phyloP scores from a whole-genome alignment of 2,888 invertebrate genomes.

The Chrysodeixis includens region DNA sequence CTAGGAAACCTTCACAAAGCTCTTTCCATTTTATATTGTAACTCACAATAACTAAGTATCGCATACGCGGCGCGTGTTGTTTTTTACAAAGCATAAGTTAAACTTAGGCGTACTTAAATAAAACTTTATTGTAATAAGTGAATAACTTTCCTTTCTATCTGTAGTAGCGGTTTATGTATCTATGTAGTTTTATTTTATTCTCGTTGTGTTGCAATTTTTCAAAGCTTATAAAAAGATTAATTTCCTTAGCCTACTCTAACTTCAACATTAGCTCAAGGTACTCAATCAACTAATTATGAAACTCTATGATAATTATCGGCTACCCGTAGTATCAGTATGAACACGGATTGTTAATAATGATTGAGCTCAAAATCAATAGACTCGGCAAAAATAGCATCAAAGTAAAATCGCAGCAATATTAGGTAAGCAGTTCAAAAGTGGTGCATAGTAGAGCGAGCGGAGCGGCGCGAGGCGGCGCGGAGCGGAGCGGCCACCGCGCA shows the following conservation, averaged over 20 bases:
- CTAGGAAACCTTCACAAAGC: not conserved
- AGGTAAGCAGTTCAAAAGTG: slow-evolving; percentile 83
- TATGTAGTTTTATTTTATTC: too few species aligned
- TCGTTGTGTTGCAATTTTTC: too few species aligned
- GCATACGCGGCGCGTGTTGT: not conserved
- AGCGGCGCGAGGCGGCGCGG: slow-evolving; percentile 56
- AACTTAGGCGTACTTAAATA: too few species aligned
- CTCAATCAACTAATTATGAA: not conserved
- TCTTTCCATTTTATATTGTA: not conserved
- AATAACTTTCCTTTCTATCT: too few species aligned
- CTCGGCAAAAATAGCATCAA: slow-evolving; percentile 62
- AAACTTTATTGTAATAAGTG: not conserved
- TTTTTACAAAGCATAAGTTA: not conserved
- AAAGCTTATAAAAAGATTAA: too few species aligned
- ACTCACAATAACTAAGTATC: not conserved
- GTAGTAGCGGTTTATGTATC: too few species aligned
- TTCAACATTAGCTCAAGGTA: not conserved
- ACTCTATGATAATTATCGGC: not conserved
- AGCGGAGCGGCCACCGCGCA: slow-evolving; percentile 71
- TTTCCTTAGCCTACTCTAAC: too few species aligned
- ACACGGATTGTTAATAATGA: slow-evolving; percentile 15
- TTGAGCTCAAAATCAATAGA: slow-evolving; percentile 51
- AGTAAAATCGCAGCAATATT: slow-evolving; percentile 69
- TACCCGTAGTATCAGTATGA: not conserved
- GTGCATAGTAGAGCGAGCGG: slow-evolving; percentile 75